These are phyloP conservation scores for Megalops cyprinoides DNA, from an alignment of 2,797 vertebrate genomes.

Conservation along the genomic window DNA sequence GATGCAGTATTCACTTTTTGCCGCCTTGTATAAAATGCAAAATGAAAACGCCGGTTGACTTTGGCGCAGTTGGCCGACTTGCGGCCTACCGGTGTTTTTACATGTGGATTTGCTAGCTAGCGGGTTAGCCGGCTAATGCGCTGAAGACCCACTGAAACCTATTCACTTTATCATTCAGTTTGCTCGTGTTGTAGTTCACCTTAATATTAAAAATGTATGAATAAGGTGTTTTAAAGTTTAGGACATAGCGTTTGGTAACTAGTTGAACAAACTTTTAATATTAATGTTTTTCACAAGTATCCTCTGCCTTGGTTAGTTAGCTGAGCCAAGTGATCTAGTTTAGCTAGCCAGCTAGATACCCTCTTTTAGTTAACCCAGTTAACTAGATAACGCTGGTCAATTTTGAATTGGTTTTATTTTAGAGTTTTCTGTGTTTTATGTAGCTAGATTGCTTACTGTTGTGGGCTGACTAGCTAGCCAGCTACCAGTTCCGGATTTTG, in stretches of 20 bases:
- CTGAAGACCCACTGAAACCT: conserved; percentile 36
- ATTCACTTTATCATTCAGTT: conserved; percentile 57
- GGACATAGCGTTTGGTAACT: neutral
- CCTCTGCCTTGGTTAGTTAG: too few relatives aligned
- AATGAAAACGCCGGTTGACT: neutral
- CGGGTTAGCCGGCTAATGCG: conserved; percentile 64
- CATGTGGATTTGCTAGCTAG: conserved; percentile 59
- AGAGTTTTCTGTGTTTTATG: too few relatives aligned
- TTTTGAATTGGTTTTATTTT: neutral
- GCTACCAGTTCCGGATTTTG: conserved; percentile 6
- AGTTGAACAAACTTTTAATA: neutral
- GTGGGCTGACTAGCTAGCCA: too few relatives aligned
- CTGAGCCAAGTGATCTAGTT: too few relatives aligned
- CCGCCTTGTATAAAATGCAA: neutral
- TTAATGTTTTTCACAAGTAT: neutral
- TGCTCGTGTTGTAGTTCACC: conserved; percentile 5
- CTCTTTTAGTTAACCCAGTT: too few relatives aligned
- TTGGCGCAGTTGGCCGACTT: neutral
- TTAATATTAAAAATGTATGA: neutral
- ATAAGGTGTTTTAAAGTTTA: neutral
- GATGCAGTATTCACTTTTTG: neutral
- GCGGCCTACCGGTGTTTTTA: conserved; percentile 61
- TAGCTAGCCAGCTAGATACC: too few relatives aligned
- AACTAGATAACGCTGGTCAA: too few relatives aligned
- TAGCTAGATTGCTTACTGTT: too few relatives aligned